phyloP scores from a whole-genome alignment of 2,888 invertebrate genomes.

The Linyphia triangularis region DNA sequence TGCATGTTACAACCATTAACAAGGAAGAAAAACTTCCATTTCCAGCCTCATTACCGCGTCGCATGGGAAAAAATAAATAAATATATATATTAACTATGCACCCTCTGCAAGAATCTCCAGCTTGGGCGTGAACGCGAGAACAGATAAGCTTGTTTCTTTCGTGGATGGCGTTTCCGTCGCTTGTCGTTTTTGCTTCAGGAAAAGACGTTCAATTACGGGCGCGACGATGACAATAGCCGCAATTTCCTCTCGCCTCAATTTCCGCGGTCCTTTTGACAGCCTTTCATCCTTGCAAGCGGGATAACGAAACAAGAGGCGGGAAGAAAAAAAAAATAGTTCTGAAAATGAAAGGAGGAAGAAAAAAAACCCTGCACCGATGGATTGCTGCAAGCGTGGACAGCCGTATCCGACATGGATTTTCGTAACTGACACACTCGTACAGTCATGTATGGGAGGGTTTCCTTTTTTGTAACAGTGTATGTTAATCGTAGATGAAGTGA shows the following conservation, averaged over 20 bases:
- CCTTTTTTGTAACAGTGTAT: slow-evolving; percentile 5
- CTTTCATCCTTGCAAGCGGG: slow-evolving; percentile 8
- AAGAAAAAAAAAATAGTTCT: not conserved
- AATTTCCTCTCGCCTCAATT: slow-evolving; percentile 66
- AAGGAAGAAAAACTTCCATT: not conserved
- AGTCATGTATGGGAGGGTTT: not conserved
- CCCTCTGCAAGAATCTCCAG: not conserved
- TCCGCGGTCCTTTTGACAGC: slow-evolving; percentile 57
- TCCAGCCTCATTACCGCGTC: not conserved
- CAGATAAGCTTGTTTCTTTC: not conserved
- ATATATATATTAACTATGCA: not conserved
- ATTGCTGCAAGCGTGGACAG: too few species aligned
- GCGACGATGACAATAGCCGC: slow-evolving; percentile 55
- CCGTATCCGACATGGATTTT: not conserved
- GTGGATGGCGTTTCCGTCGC: not conserved
- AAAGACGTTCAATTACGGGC: slow-evolving; percentile 63
- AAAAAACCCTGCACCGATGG: slow-evolving; percentile 1
- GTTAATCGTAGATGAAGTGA: too few species aligned
- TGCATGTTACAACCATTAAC: not conserved
- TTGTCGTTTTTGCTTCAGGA: slow-evolving; percentile 42
- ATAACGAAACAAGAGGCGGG: slow-evolving; percentile 32
- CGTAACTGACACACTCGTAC: not conserved
- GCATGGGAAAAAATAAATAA: not conserved
- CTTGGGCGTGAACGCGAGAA: not conserved
- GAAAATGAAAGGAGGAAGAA: not conserved